Evolutionary conservation across 2,888 invertebrate genomes (phyloP), one percentile per base, ranked within the genome.

Genomic region (Crematogaster levior): DNA sequence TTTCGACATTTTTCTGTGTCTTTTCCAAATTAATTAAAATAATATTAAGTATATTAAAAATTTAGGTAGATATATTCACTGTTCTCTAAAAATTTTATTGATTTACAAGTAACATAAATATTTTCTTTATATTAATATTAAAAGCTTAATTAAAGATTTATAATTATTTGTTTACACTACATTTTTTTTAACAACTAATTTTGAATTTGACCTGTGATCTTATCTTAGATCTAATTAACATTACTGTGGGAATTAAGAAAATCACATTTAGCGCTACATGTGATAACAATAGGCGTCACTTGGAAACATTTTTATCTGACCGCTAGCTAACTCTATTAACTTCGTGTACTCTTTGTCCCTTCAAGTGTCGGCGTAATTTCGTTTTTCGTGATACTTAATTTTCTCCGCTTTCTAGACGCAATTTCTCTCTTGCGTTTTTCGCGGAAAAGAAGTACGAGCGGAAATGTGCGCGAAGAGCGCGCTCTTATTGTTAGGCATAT

Each of bases 341-440:
- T 66, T 53, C 9, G 40, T 66, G 24, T 10, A 18, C 40, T 58
- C 37, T 30, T 34, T 27, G 68, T 43, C 9, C 43, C 53, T 77
- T 70, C 18, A 56, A 12, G 21, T 40, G 75, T 30, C 53, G 40
- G 53, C 10, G 77, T 75, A 75, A 75, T 63, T 65, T 75, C 63
- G 65, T 79, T 79, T 79, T 70, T 56, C 46, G 34, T 4, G 56
- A 79, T 79, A 70, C 77, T 79, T 79, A 79, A 79, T 68, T 79
- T 46, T 70, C 77, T 46, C 37, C 53, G 43, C 40, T 77, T 53
- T 56, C 53, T n/a, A 18, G 43, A 34, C 34, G 56, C 24, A 65
- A 65, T 51, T 77, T 70, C 68, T 56, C 40, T 21, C 40, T 58
- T 21, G 27, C 46, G 30, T 51, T 51, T 65, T 51, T 65, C 48